Evolutionary conservation across 2,888 invertebrate genomes (phyloP), one percentile per base, ranked within the genome.

Genomic region (Diadromus collaris): DNA sequence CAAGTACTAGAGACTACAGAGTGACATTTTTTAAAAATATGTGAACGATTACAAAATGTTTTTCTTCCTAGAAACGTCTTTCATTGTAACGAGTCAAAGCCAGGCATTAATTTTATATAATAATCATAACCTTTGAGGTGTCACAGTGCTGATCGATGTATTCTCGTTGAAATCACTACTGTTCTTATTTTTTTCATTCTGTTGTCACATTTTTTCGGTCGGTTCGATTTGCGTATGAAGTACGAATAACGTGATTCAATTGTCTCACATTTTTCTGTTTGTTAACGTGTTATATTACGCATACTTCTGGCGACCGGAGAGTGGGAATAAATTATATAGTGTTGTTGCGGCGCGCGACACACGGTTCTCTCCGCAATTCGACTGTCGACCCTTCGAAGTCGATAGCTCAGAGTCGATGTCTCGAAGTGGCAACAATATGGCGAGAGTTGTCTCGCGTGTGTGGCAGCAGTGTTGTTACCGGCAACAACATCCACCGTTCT

Each of bases 81-180:
- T 65, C 51, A 27, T 21, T 65, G 64, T 21, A 73, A 73, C 58
- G 68, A 63, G 34, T 71, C 58, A 69, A 73, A 79, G 79, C 76
- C 76, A 79, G 73, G 76, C 79, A 73, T 73, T 48, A 61, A 73
- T 72, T 41, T 73, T 65, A 69, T 72, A 69, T 46, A 79, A 73
- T 38, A 76, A 76, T 73, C 76, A 79, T 76, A 79, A 79, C 79
- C 79, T 79, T 60, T 61, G 29, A 19, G 38, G 65, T 61, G 44
- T 44, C 19, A 73, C 46, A 69, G 51, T 32, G 68, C 16, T 54
- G 69, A 60, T 41, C 70, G 21, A 51, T 51, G 65, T 69, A 65
- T 73, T 72, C 71, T 69, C 72, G 68, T 68, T 64, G 65, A 68
- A 60, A 7, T 48, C 34, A 27, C 63, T 51, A 51, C 58, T 44